Evolutionary conservation across 2,113 vertebrate species (phyloP).

Genomic region (Neomonachus schauinslandi): DNA sequence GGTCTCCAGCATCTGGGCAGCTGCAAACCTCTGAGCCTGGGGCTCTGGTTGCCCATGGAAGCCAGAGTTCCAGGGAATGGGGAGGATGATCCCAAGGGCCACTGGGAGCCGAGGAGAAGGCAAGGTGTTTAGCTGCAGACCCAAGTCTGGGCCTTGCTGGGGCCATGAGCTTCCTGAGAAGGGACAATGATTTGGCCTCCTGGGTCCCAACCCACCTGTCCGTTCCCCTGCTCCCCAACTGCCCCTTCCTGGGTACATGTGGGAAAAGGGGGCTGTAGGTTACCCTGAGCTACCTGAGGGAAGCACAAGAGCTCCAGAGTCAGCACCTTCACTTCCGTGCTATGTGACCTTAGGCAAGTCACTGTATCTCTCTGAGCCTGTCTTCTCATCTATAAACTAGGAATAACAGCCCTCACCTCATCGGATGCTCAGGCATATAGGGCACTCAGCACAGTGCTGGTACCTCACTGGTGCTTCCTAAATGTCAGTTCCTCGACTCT

Average conservation of each 20-base stretch:
- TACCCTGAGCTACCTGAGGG: background rate
- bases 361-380: background rate
- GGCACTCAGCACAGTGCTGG: no score
- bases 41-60: background rate
- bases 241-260: background rate
- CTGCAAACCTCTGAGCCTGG: background rate
- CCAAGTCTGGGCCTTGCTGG: background rate
- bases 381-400: background rate
- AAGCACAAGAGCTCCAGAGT: background rate
- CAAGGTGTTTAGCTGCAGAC: background rate
- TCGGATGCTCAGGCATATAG: no score
- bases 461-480: rapidly evolving
- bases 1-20: background rate
- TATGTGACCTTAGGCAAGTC: background rate
- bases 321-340: no score
- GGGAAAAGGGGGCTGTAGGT: background rate
- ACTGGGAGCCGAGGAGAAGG: background rate
- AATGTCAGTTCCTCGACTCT: background rate
- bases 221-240: background rate
- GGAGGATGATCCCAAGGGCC: background rate
- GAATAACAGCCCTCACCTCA: background rate
- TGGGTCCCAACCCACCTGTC: no score
- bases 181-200: background rate
- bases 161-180: background rate
- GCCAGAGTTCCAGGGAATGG: background rate